These are phyloP conservation scores for Frankliniella intonsa DNA, from an alignment of 2,888 invertebrate genomes.

Conservation along the genomic window DNA sequence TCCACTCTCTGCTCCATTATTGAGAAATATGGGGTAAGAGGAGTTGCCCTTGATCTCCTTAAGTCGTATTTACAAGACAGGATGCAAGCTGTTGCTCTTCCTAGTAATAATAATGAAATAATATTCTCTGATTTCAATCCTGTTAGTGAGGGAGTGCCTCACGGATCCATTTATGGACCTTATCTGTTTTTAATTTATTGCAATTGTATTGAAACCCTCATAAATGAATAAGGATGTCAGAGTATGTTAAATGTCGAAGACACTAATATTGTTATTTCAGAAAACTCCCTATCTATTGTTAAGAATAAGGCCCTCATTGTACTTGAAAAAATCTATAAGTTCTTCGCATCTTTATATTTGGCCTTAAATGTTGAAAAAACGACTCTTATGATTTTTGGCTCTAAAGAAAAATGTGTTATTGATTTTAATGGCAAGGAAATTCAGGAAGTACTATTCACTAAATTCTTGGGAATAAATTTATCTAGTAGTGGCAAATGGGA, in stretches of 20 bases:
- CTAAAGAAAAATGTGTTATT: neutral
- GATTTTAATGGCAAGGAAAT: neutral
- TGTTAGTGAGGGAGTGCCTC: neutral
- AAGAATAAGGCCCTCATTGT: neutral
- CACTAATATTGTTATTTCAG: neutral
- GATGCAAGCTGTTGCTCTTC: too few relatives aligned
- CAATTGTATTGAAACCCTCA: neutral
- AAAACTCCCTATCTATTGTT: neutral
- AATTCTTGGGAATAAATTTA: neutral
- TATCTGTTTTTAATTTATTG: neutral
- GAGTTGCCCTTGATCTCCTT: too few relatives aligned
- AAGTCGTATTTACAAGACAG: too few relatives aligned
- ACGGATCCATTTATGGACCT: neutral
- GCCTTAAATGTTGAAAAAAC: neutral
- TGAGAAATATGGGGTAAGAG: too few relatives aligned
- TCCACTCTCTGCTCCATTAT: too few relatives aligned
- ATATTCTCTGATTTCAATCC: neutral
- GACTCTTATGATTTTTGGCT: neutral
- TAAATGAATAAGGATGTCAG: neutral
- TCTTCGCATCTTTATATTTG: neutral
- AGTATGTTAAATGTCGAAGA: neutral
- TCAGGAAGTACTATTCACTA: neutral
- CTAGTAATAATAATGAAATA: too few relatives aligned
- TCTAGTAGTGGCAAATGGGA: neutral
- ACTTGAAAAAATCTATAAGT: neutral